Base-by-base conservation (phyloP, 2,113 vertebrate species). In the Clarias magur region DNA sequence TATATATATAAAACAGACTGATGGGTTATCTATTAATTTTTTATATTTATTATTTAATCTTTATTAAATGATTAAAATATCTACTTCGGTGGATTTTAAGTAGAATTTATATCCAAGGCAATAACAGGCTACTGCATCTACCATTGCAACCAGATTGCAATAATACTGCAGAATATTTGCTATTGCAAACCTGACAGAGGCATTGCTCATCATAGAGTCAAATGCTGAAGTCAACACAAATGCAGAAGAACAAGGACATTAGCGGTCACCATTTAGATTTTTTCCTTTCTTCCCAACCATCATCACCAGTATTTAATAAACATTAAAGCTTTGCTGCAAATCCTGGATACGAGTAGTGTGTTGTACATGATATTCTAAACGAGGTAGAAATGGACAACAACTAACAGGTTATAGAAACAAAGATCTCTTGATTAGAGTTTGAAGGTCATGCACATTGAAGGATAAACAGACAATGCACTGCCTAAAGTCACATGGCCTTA, bases 321-420 rank as follows among this genome's bases (percentile, higher is more conserved):
- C 59, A 87, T 68, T 84, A 85, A 56, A 85, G 76, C 68, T 86
- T 62, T 82, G n/a, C 67, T 85, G 53, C 48, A 82, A 87, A 57
- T 59, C 56, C 68, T 76, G 82, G 67, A 73, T 92, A 94, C 90
- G 91, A 93, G 94, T 95, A 89, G 83, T 93, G 94, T 91, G 92
- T 93, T 93, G 95, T 96, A 96, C 96, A 96, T 96, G 57, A 89
- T 59, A 25, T 83, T 79, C 82, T 75, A 23, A 76, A 85, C 27
- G 97, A 99, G 97, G 97, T 99, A 98, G 97, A 98, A 97, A 97
- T 96, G 96, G 96, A 97, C 95, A 96, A 96, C 95, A 96, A 96
- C 95, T 88, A 89, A 91, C 89, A 92, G 13, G 60, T 91, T 96
- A 97, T 94, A 92, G 95, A 95, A 95, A 86, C 87, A 56, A 56